These are phyloP conservation scores for Eunapius fragilis DNA, from an alignment of 37 sponge, comb jelly and placozoan species.

Conservation along the genomic window DNA sequence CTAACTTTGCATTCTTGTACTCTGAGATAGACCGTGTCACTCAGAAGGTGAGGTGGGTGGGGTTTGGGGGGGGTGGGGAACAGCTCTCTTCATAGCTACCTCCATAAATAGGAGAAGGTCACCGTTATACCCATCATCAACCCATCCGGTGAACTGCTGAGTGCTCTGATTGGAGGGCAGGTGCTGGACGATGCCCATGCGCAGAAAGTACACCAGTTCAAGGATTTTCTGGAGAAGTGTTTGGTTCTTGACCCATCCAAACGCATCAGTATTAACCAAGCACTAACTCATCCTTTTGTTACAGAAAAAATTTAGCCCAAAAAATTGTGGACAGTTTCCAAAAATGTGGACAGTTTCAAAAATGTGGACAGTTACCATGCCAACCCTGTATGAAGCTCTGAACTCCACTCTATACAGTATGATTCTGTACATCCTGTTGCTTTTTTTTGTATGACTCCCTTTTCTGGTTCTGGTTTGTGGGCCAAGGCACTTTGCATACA, in stretches of 20 bases:
- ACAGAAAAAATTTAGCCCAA: constrained; percentile 73
- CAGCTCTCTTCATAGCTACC: neutral
- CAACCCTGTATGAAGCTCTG: no score
- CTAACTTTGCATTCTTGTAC: constrained; percentile 85
- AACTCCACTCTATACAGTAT: no score
- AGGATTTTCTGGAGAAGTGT: constrained; percentile 89
- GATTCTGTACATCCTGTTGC: no score
- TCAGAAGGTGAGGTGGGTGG: constrained; percentile 68
- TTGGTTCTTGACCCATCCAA: constrained; percentile 89
- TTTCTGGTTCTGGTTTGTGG: no score
- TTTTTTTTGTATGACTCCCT: no score
- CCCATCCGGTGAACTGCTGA: constrained; percentile 75
- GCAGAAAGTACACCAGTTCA: constrained; percentile 89
- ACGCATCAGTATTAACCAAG: constrained; percentile 89
- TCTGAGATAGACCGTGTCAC: constrained; percentile 95
- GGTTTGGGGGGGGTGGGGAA: neutral
- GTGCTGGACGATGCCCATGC: constrained; percentile 77
- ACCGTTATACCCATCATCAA: constrained; percentile 78
- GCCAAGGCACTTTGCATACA: no score
- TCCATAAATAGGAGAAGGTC: constrained; percentile 80
- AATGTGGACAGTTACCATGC: no score
- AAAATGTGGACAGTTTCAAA: no score
- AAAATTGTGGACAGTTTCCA: no score
- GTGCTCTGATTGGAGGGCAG: constrained; percentile 79
- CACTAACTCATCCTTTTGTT: constrained; percentile 92